phyloP scores from a whole-genome alignment of 2,888 invertebrate species.

The Tyria jacobaeae region DNA sequence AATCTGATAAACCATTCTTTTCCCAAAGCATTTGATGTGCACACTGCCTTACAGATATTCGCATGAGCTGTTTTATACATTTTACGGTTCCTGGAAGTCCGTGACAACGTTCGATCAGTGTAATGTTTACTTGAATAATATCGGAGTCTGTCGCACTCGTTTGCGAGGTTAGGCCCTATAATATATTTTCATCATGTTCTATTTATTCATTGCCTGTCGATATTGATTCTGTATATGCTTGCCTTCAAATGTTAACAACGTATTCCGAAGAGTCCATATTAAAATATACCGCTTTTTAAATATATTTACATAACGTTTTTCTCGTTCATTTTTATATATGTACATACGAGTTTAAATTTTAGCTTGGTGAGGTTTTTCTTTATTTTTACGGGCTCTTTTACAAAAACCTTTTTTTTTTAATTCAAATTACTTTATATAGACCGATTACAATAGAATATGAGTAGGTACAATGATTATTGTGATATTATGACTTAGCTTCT shows the following conservation, averaged over 20 bases:
- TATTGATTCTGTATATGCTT: slow-evolving; percentile 76
- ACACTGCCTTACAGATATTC: slow-evolving; percentile 46
- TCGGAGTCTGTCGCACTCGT: slow-evolving; percentile 68
- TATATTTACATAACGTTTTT: slow-evolving; percentile 68
- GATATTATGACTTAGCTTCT: too few relatives aligned
- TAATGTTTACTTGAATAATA: slow-evolving; percentile 80
- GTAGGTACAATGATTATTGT: too few relatives aligned
- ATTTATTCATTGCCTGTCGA: slow-evolving; percentile 75
- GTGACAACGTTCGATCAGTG: slow-evolving; percentile 70
- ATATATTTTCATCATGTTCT: slow-evolving; percentile 82
- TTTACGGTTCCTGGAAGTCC: slow-evolving; percentile 74
- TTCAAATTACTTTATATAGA: too few relatives aligned
- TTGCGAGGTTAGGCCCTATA: slow-evolving; percentile 72
- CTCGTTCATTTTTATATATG: slow-evolving; percentile 44
- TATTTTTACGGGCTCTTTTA: slow-evolving; percentile 9
- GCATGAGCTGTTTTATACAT: slow-evolving; percentile 67
- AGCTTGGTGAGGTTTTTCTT: slow-evolving; percentile 29
- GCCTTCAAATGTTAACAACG: slow-evolving; percentile 74
- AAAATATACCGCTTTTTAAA: slow-evolving; percentile 65
- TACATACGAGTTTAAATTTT: slow-evolving; percentile 38
- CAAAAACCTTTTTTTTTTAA: too few relatives aligned
- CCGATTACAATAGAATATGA: too few relatives aligned
- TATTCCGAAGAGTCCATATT: slow-evolving; percentile 59
- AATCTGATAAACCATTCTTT: too few relatives aligned
- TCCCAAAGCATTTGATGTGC: slow-evolving; percentile 7